Evolutionary conservation across 2,113 vertebrate genomes (phyloP), one percentile per base, ranked within the genome.

Genomic region (Athene noctua): DNA sequence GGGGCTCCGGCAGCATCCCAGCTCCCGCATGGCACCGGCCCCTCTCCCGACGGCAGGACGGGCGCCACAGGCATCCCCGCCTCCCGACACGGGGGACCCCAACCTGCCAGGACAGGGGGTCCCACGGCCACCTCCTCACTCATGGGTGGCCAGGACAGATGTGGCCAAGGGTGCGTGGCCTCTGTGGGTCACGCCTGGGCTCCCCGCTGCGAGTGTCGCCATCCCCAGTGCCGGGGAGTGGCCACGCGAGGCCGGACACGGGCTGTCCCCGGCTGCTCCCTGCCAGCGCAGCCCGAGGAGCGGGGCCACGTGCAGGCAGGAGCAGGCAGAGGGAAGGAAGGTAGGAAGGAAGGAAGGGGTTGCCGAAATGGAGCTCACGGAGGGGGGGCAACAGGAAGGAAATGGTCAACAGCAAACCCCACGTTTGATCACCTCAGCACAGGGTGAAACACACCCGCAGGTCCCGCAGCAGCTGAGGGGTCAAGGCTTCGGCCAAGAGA

Each of bases 351-450:
- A 27, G 84, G 80, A 54, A 80, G 54, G 32, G 6, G 51, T 65
- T 91, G 67, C 38, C 2, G 8, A 82, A 93, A 90, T 8, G 10
- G 73, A 65, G 63, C 58, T 20, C 5, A 2, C 21, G 26, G 30
- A 27, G 20, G 16, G 61, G 29, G 36, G 52, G 57, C 58, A 74
- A 86, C 54, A 57, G 81, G 73, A 91, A 85, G 52, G 61, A 87
- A 59, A 80, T 1, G 9, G n/a, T 81, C 54, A n/a, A 38, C 46
- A 55, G 80, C 58, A 49, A 78, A 40, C 36, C 38, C 42, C 47
- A 10, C 2, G 1, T 46, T 12, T 14, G 44, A 65, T 30, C 62
- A 15, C 29, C 36, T 57, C 5, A 1, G 44, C 3, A 1, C 0
- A 2, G 40, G 36, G 20, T 4, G 15, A 73, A 72, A 61, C 65